Evolutionary conservation across 2,888 invertebrate species (phyloP).

Genomic region (Ennomos quercinarius): DNA sequence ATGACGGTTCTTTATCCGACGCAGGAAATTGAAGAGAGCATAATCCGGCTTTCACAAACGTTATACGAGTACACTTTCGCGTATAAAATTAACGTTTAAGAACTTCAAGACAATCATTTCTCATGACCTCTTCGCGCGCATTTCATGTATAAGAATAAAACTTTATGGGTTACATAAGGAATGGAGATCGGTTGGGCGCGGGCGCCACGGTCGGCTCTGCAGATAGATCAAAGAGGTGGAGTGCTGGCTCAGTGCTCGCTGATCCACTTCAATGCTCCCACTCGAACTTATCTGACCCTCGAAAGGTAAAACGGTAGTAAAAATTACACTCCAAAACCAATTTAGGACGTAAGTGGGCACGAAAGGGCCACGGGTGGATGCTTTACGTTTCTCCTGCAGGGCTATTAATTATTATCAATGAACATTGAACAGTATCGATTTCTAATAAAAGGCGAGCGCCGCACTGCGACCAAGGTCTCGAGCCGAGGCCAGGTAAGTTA

Average conservation of each 20-base stretch:
- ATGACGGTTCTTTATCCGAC: conserved; percentile 48
- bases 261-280: conserved; percentile 65
- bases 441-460: conserved; percentile 68
- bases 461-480: conserved; percentile 67
- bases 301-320: conserved; percentile 81
- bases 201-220: conserved; percentile 46
- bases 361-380: conserved; percentile 60
- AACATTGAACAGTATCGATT: conserved; percentile 73
- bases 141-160: conserved; percentile 62
- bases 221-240: conserved; percentile 73
- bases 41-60: conserved; percentile 69
- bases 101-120: conserved; percentile 58
- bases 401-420: conserved; percentile 79
- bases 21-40: conserved; percentile 62
- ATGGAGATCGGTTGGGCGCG: conserved; percentile 49
- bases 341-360: conserved; percentile 65
- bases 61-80: conserved; percentile 63
- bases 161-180: conserved; percentile 61
- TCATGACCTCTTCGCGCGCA: conserved; percentile 54
- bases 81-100: conserved; percentile 61
- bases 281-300: conserved; percentile 77
- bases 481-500: conserved; percentile 60
- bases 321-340: conserved; percentile 77
- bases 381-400: conserved; percentile 51
- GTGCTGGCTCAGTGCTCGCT: conserved; percentile 63